These are phyloP conservation scores for Limonius californicus DNA, from an alignment of 1,140 invertebrate species.

Conservation along the genomic window DNA sequence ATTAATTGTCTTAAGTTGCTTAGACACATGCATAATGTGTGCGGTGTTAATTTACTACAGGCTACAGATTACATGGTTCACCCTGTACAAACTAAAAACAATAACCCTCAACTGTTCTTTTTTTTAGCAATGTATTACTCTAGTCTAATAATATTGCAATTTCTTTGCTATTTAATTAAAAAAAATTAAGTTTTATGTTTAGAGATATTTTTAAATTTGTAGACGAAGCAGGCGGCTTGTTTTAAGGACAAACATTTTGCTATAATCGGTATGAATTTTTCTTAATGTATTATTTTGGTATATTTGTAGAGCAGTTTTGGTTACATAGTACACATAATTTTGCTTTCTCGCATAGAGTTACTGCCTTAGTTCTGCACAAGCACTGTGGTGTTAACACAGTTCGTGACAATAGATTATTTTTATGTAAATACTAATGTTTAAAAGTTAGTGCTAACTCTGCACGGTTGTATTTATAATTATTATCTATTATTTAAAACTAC, in stretches of 20 bases:
- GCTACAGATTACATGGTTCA: no score
- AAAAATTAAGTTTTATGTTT: neutral
- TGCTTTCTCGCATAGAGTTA: slow-evolving; percentile 17
- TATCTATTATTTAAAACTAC: slow-evolving; percentile 26
- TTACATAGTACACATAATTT: slow-evolving; percentile 6
- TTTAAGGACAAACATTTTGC: no score
- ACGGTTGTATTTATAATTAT: slow-evolving; percentile 24
- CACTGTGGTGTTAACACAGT: slow-evolving; percentile 29
- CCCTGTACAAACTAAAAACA: no score
- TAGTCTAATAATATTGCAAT: slow-evolving; percentile 10
- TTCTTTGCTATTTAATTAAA: neutral
- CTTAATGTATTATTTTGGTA: no score
- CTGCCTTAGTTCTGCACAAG: slow-evolving; percentile 26
- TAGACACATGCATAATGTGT: no score
- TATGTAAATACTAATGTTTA: slow-evolving; percentile 32
- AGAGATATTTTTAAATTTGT: no score
- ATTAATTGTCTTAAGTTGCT: no score
- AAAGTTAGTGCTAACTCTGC: slow-evolving; percentile 26
- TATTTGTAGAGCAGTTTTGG: neutral
- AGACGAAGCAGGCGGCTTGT: no score
- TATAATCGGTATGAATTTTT: no score
- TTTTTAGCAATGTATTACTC: slow-evolving; percentile 7
- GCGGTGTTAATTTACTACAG: no score
- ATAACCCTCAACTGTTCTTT: neutral
- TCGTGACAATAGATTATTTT: slow-evolving; percentile 36